Base-by-base conservation (phyloP, 2,113 vertebrate genomes). In the Rhinichthys klamathensis region DNA sequence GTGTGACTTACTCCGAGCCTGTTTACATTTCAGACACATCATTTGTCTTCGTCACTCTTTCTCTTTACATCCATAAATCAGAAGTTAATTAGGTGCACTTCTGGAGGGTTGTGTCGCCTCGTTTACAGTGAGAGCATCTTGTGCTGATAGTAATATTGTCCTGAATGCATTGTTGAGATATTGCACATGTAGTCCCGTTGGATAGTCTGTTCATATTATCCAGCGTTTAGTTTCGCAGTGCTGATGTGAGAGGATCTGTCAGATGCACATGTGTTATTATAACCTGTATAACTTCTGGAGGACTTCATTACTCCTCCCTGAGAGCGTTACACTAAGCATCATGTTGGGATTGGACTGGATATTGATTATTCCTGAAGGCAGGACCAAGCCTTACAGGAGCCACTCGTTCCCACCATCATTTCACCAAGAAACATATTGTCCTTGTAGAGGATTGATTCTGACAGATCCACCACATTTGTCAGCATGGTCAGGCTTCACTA, bases 311-410 rank as follows among this genome's bases (percentile, higher is more conserved):
- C 61, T 16, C 51, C 44, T 51, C 38, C 77, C 80, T 32, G n/a
- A 60, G 32, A 69, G 56, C n/a, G 18, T 5, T 73, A 30, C 10
- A 5, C 74, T 74, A 21, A 30, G 25, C 30, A 67, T 87, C 67
- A 83, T 46, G 46, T 73, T 83, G 54, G 77, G 60, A 85, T n/a
- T 74, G 38, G 72, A 38, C 61, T 60, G 60, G 60, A 70, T 49
- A 85, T 67, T 79, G 84, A 87, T 87, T 38, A 67, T 46, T 27
- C 49, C 51, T 87, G 84, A 85, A 58, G 38, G 85, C 32, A 70
- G 67, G 18, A 21, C 18, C 18, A 23, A 11, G 18, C 32, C 63
- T 16, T 32, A 32, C 27, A 21, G 11, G 6, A 13, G 60, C 25
- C 60, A 63, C 11, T 25, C 11, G 4, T 27, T 63, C 11, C 56